These are phyloP conservation scores for Teinopalpus imperialis DNA, from an alignment of 2,888 invertebrate species.

Conservation along the genomic window DNA sequence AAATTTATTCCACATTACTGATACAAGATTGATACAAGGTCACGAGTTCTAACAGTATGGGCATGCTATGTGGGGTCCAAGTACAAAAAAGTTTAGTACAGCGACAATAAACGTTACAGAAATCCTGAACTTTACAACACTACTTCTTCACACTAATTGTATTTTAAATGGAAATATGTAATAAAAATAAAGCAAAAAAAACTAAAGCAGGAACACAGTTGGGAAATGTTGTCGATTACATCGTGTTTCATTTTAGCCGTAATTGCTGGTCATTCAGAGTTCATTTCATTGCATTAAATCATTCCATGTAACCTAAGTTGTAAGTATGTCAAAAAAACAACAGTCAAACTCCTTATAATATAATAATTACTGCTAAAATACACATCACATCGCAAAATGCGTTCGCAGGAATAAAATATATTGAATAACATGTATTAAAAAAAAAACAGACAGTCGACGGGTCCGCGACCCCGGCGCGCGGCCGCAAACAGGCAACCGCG, in stretches of 20 bases:
- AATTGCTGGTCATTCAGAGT: slow-evolving; percentile 63
- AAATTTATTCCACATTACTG: slow-evolving; percentile 82
- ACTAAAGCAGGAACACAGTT: slow-evolving; percentile 81
- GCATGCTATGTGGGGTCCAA: slow-evolving; percentile 74
- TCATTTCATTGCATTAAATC: slow-evolving; percentile 69
- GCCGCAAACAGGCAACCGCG: slow-evolving; percentile 79
- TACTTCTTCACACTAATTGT: slow-evolving; percentile 79
- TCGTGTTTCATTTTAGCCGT: slow-evolving; percentile 75
- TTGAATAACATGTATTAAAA: slow-evolving; percentile 84
- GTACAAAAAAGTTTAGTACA: slow-evolving; percentile 74
- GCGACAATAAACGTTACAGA: slow-evolving; percentile 76
- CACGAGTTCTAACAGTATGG: slow-evolving; percentile 78
- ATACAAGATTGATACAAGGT: slow-evolving; percentile 80
- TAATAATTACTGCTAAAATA: slow-evolving; percentile 84
- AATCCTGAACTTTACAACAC: slow-evolving; percentile 79
- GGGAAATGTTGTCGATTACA: slow-evolving; percentile 78
- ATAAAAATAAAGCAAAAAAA: slow-evolving; percentile 80
- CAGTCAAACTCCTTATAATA: slow-evolving; percentile 82
- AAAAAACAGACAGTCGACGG: slow-evolving; percentile 79
- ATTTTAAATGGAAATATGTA: slow-evolving; percentile 75
- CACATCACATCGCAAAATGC: slow-evolving; percentile 88
- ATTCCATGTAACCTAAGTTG: slow-evolving; percentile 76
- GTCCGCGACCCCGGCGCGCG: slow-evolving; percentile 62
- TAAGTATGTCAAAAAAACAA: slow-evolving; percentile 82
- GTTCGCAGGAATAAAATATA: slow-evolving; percentile 91